phyloP scores from a whole-genome alignment of 2,113 vertebrate species.

The Elaphurus davidianus region DNA sequence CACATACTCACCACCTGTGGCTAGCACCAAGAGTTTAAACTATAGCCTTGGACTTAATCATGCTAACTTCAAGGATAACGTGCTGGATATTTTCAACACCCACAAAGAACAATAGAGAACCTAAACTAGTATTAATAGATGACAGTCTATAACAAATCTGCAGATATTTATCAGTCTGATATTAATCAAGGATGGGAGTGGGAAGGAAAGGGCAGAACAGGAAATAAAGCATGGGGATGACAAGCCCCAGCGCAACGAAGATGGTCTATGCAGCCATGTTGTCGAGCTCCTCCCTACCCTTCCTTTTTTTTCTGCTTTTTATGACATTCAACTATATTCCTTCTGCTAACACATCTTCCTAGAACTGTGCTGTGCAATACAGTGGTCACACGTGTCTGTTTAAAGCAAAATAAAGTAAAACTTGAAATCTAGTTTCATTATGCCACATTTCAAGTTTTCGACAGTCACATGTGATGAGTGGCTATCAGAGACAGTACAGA shows the following conservation, averaged over 20 bases:
- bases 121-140: neutral
- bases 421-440: conserved; percentile 17
- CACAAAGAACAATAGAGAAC: neutral
- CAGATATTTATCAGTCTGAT: neutral
- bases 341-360: conserved; percentile 1
- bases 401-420: neutral
- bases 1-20: neutral
- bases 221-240: neutral
- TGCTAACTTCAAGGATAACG: neutral
- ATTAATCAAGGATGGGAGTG: neutral
- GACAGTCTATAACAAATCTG: neutral
- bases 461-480: neutral
- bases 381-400: neutral
- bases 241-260: neutral
- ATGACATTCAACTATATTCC: neutral
- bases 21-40: neutral
- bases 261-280: neutral
- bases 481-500: neutral
- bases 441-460: neutral
- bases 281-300: neutral
- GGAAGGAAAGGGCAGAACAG: neutral
- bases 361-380: neutral
- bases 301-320: neutral
- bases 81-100: neutral
- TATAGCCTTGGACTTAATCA: neutral